phyloP scores from a whole-genome alignment of 2,888 invertebrate species.

The Calameuta idolon region DNA sequence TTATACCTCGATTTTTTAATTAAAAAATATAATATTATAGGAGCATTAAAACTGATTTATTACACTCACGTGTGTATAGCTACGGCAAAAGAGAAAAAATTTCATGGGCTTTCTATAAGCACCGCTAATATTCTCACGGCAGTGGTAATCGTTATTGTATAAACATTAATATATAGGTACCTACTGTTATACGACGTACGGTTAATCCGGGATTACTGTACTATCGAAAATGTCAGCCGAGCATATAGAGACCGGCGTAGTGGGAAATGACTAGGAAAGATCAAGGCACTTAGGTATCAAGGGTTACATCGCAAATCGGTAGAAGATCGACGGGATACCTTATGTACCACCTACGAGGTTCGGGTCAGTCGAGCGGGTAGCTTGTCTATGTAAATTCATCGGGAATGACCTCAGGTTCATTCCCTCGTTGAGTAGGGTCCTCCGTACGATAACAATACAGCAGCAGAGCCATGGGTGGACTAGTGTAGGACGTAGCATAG shows the following conservation, averaged over 20 bases:
- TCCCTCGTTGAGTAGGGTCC: background rate
- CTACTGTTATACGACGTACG: background rate
- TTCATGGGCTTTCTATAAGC: constrained; percentile 32
- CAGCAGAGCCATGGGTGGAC: background rate
- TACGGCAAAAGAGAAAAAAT: constrained; percentile 26
- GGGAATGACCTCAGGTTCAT: background rate
- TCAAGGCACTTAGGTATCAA: background rate
- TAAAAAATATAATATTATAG: constrained; percentile 55
- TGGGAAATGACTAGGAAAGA: background rate
- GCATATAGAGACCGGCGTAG: background rate
- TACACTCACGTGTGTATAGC: constrained; percentile 34
- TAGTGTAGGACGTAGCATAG: background rate
- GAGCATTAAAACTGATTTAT: constrained; percentile 53
- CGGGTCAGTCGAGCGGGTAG: background rate
- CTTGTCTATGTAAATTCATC: background rate
- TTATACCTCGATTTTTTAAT: constrained; percentile 55
- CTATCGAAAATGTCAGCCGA: background rate
- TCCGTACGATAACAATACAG: background rate
- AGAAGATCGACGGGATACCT: background rate
- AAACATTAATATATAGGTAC: background rate
- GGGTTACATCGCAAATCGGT: background rate
- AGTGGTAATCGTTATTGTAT: constrained; percentile 15
- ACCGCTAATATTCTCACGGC: constrained; percentile 35
- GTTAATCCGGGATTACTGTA: background rate
- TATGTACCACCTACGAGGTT: background rate